Evolutionary conservation across 2,888 invertebrate genomes (phyloP).

Genomic region (Gisinianus flammeolus): DNA sequence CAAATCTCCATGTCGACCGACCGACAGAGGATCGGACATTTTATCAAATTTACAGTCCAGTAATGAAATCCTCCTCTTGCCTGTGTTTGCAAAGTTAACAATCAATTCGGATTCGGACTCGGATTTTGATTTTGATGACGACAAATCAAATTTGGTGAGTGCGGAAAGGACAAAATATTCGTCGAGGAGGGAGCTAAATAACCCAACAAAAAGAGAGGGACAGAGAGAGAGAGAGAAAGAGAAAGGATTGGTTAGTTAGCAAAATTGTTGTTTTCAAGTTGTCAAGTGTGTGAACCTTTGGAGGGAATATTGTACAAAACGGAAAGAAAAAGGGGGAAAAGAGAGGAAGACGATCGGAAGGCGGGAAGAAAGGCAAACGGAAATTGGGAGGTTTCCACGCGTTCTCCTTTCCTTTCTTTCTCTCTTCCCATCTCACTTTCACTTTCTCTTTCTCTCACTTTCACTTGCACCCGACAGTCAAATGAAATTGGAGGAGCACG

Average conservation of each 20-base stretch:
- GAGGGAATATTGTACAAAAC: not conserved
- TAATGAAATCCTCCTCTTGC: too few species aligned
- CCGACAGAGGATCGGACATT: too few species aligned
- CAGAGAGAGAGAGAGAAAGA: not conserved
- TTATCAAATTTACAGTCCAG: too few species aligned
- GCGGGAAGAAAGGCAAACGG: not conserved
- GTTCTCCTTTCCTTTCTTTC: not conserved
- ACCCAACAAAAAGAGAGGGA: not conserved
- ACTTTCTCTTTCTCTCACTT: not conserved
- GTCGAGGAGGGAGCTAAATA: not conserved
- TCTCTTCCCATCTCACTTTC: not conserved
- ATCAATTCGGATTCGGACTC: too few species aligned
- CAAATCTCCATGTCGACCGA: too few species aligned
- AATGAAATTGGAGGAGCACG: too few species aligned
- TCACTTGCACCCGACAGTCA: too few species aligned
- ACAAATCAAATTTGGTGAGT: too few species aligned
- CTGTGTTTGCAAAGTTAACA: too few species aligned
- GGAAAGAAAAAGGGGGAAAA: not conserved
- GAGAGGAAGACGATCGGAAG: not conserved
- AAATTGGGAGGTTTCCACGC: not conserved
- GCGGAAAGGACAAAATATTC: too few species aligned
- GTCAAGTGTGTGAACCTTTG: not conserved
- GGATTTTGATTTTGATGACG: too few species aligned
- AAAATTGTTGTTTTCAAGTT: not conserved
- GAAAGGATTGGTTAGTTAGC: not conserved